Percentiles rank a stretch among this genome's conserved stretches.
Conservation (phyloP, 2,113 vertebrate species). For the Chelonoidis abingdonii region DNA sequence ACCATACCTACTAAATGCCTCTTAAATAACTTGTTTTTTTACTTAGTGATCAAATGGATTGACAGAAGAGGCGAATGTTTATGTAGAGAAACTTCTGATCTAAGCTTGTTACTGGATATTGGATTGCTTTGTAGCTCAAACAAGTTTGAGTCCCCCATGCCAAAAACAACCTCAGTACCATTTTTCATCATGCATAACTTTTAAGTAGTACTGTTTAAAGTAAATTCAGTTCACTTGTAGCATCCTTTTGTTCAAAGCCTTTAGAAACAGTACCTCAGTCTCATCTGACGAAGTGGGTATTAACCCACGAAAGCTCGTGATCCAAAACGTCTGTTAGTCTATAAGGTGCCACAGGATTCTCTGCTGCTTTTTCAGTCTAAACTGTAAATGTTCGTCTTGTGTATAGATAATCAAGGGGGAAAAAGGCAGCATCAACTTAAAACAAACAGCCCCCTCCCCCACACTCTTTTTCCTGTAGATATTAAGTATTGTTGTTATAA, state of each 20-base stretch:
- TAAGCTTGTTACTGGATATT: accelerated
- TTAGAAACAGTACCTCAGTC: neutral
- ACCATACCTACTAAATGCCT: neutral
- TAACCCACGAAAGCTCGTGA: too few species aligned
- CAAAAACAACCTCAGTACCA: neutral
- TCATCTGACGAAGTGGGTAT: too few species aligned
- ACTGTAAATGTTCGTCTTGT: neutral
- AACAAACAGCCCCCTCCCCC: accelerated
- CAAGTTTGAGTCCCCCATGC: neutral
- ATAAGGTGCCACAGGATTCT: too few species aligned
- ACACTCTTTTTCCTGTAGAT: neutral
- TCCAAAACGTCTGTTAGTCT: too few species aligned
- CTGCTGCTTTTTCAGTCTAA: neutral
- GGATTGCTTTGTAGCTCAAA: neutral
- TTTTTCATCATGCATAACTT: neutral
- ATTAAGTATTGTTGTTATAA: accelerated
- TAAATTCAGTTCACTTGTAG: accelerated
- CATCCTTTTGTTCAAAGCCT: accelerated
- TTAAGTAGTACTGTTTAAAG: accelerated
- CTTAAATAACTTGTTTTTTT: accelerated
- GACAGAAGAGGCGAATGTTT: accelerated
- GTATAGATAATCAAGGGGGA: neutral
- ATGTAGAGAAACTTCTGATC: neutral
- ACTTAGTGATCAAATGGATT: accelerated
- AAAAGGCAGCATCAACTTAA: neutral